phyloP scores from a whole-genome alignment of 1,140 invertebrate species.

The Bombus consobrinus region DNA sequence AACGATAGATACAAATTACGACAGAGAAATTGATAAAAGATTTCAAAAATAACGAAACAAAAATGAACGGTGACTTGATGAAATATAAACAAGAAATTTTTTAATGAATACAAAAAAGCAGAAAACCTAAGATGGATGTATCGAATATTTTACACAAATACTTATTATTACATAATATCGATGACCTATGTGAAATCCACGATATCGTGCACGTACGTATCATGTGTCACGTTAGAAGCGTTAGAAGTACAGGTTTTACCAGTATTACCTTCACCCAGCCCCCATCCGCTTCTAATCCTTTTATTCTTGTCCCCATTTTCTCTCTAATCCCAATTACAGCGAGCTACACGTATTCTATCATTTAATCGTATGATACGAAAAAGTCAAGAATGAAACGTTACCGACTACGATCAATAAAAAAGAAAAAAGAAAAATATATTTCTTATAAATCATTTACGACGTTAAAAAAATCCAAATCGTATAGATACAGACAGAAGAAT shows the following conservation, averaged over 20 bases:
- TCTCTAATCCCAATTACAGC: conserved; percentile 34
- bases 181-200: conserved; percentile 23
- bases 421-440: not conserved
- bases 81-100: not conserved
- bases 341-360: not conserved
- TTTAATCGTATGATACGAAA: not conserved
- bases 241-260: conserved; percentile 54
- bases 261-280: conserved; percentile 44
- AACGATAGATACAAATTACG: too few relatives aligned
- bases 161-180: conserved; percentile 44
- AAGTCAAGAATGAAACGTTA: not conserved
- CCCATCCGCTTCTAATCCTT: conserved; percentile 20
- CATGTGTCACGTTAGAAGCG: conserved; percentile 60
- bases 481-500: not conserved
- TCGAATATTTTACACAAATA: conserved; percentile 2
- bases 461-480: not conserved
- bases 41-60: not conserved
- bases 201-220: conserved; percentile 31
- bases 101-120: not conserved
- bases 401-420: not conserved
- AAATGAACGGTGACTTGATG: too few relatives aligned
- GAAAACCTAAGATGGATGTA: too few relatives aligned
- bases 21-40: too few relatives aligned
- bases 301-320: conserved; percentile 49
- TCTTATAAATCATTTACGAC: not conserved